Evolutionary conservation across 2,113 vertebrate species (phyloP), one percentile per base, ranked within the genome.

Genomic region (Cynoglossus semilaevis): DNA sequence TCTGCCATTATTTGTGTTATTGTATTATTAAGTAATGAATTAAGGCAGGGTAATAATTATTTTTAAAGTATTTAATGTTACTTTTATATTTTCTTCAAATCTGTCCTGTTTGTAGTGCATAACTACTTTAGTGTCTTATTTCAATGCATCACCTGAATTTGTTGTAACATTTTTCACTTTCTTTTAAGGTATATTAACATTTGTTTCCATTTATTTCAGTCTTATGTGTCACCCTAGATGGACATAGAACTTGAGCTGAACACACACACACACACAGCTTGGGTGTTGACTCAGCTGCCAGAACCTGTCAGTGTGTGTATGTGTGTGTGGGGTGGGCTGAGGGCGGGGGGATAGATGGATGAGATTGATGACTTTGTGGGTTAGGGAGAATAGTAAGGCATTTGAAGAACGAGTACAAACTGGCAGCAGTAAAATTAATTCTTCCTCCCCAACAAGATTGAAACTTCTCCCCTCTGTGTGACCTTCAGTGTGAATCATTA

Each of bases 201-300:
- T 53, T 54, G 38, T 37, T 8, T 1, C 15, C 17, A 38, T 37
- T 40, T 15, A 63, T 37, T 55, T 53, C 34, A 58, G 13, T n/a
- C 12, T 40, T 38, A 51, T 63, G 55, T 49, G 64, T 67, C 67
- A 57, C 45, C 43, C 19, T 13, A n/a, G 2, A 29, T 56, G 62
- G 65, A 81, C 80, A 77, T 82, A 77, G 56, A 63, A 68, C 19
- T 11, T 14, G 18, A 0, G 38, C 56, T 72, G 16, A 67, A 74
- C 58, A 54, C 73, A 61, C 66, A 54, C 52, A 52, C 59, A 62
- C 57, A 59, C 43, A 48, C 47, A 64, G 45, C 40, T 46, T 52
- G 88, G 85, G 83, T 87, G 87, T 89, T 91, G 87, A 90, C 88
- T 89, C 87, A 89, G 90, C 90, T 90, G 90, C 50, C 54, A 72